Evolutionary conservation across 2,888 invertebrate species (phyloP).

Genomic region (Siphonodentalium dalli): DNA sequence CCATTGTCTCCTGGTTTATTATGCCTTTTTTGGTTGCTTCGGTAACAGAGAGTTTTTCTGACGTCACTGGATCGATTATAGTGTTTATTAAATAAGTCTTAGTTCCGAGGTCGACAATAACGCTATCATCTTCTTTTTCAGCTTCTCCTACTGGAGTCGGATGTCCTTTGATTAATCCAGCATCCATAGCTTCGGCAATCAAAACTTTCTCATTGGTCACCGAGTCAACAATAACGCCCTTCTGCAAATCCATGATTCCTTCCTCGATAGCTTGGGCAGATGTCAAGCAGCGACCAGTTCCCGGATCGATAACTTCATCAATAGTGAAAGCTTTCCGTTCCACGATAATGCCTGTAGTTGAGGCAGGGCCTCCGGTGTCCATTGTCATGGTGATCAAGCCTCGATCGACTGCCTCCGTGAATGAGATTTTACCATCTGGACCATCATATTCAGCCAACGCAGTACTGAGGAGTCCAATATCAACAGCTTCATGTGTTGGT

Average conservation of each 20-base stretch:
- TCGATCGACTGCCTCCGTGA: constrained; percentile 36
- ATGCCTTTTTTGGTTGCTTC: constrained; percentile 43
- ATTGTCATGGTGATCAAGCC: constrained; percentile 37
- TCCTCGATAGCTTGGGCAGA: constrained; percentile 61
- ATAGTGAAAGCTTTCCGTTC: constrained; percentile 46
- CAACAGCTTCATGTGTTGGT: constrained; percentile 73
- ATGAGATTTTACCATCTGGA: constrained; percentile 37
- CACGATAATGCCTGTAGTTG: constrained; percentile 19
- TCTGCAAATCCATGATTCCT: constrained; percentile 63
- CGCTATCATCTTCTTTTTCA: constrained; percentile 20
- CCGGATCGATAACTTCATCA: constrained; percentile 75
- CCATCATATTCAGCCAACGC: constrained; percentile 50
- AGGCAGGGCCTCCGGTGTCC: constrained; percentile 7
- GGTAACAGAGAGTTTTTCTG: constrained; percentile 56
- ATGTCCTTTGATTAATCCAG: constrained; percentile 76
- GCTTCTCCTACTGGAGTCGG: constrained; percentile 10
- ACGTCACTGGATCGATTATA: constrained; percentile 79
- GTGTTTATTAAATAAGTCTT: constrained; percentile 36
- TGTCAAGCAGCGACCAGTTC: constrained; percentile 77
- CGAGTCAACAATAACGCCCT: constrained; percentile 65
- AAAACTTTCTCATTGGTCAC: constrained; percentile 68
- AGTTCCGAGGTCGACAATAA: constrained; percentile 22
- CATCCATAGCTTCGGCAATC: constrained; percentile 79
- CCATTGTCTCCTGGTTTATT: constrained; percentile 45
- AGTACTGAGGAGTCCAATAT: constrained; percentile 78